These are phyloP conservation scores for Isotomurus palustris DNA, from an alignment of 2,888 invertebrate species.

Conservation along the genomic window DNA sequence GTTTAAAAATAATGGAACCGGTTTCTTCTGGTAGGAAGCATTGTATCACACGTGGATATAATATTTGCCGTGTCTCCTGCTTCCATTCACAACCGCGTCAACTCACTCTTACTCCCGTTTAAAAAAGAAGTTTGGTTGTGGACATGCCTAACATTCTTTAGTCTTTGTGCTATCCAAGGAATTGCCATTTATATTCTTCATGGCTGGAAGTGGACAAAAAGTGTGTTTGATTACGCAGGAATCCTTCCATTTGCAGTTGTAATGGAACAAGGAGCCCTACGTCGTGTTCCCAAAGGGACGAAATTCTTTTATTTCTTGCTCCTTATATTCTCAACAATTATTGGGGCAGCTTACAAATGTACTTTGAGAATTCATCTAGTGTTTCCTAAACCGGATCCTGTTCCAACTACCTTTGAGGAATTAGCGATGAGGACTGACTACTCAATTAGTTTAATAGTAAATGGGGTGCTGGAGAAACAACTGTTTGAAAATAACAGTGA, in stretches of 20 bases:
- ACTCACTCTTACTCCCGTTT: constrained; percentile 10
- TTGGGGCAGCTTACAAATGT: constrained; percentile 7
- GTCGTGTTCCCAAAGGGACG: background rate
- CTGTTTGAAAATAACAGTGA: constrained; percentile 9
- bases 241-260: background rate
- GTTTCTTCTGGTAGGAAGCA: no score
- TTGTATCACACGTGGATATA: no score
- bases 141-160: background rate
- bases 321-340: constrained; percentile 4
- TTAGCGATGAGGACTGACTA: constrained; percentile 5
- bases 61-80: background rate
- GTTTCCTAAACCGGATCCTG: constrained; percentile 7
- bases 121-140: background rate
- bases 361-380: constrained; percentile 9
- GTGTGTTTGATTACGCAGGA: background rate
- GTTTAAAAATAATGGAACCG: no score
- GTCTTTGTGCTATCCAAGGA: no score
- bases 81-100: background rate
- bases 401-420: constrained; percentile 11
- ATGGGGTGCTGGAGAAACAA: constrained; percentile 6
- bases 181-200: no score
- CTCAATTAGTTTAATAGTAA: background rate
- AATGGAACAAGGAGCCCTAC: background rate
- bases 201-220: no score
- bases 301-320: constrained; percentile 1